Evolutionary conservation across 2,113 vertebrate genomes (phyloP).

Genomic region (Gasterosteus nipponicus): DNA sequence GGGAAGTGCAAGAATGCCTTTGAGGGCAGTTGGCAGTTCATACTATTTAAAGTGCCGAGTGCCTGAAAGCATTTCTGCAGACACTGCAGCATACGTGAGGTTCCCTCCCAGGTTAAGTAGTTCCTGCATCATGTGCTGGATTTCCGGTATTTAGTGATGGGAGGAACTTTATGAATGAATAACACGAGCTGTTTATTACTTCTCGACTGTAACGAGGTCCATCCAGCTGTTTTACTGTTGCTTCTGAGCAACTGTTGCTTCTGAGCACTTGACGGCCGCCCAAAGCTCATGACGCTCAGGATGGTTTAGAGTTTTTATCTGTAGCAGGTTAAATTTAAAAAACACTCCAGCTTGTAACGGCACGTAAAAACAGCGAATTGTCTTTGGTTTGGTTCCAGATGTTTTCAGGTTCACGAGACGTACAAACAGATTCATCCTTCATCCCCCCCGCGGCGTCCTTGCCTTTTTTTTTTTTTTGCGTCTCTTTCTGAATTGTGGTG

Average conservation of each 20-base stretch:
- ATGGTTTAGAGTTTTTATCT: background rate
- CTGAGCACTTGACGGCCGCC: background rate
- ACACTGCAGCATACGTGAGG: background rate
- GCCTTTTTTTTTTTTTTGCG: conserved; percentile 35
- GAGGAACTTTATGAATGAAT: background rate
- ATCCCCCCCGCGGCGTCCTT: conserved; percentile 18
- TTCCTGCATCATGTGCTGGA: background rate
- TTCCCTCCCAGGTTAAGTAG: background rate
- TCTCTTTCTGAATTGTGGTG: conserved; percentile 54
- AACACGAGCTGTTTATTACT: background rate
- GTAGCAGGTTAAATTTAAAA: background rate
- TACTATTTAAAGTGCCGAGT: background rate
- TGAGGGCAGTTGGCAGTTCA: background rate
- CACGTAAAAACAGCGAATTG: background rate
- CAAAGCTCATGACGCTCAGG: background rate
- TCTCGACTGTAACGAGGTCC: background rate
- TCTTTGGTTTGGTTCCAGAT: background rate
- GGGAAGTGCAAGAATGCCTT: background rate
- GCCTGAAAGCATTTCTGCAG: background rate
- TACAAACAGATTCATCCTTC: conserved; percentile 14
- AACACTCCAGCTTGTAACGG: background rate
- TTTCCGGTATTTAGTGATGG: background rate
- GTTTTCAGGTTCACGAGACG: conserved; percentile 12
- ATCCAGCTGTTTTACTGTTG: background rate
- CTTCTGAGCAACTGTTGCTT: background rate